Evolutionary conservation across 2,113 vertebrate genomes (phyloP).

Genomic region (Eudyptes chrysolophus): DNA sequence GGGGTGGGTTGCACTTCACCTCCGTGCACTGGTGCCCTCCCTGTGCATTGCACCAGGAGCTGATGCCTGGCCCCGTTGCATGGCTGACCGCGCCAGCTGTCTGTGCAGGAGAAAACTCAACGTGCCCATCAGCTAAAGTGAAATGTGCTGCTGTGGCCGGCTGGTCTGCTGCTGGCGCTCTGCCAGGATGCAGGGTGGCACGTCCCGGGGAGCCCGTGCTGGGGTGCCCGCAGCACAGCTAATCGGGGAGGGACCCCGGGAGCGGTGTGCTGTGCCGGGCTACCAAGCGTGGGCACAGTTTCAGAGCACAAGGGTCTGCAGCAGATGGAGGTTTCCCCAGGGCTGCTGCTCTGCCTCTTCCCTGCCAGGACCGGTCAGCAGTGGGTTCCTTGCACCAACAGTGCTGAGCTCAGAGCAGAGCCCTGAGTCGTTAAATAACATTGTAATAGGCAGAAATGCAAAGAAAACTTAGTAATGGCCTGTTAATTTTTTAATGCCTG

Average conservation of each 20-base stretch:
- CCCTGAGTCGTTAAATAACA: neutral
- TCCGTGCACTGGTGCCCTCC: neutral
- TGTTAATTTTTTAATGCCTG: conserved; percentile 6
- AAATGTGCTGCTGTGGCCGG: neutral
- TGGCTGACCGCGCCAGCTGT: rapidly evolving
- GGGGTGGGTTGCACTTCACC: neutral
- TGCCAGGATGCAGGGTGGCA: neutral
- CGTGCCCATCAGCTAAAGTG: rapidly evolving
- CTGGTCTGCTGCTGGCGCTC: rapidly evolving
- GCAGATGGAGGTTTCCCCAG: neutral
- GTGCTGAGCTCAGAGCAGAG: neutral
- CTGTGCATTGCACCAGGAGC: rapidly evolving
- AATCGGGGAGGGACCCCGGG: neutral
- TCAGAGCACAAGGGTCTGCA: neutral
- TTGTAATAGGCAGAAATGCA: neutral
- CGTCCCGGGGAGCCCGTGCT: rapidly evolving
- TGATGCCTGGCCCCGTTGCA: neutral
- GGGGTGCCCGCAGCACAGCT: too few species aligned
- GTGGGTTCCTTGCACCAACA: too few species aligned
- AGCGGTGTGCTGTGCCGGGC: rapidly evolving
- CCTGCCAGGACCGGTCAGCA: neutral
- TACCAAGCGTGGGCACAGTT: rapidly evolving
- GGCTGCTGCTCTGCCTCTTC: neutral
- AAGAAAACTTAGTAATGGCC: neutral
- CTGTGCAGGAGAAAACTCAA: neutral